phyloP scores from a whole-genome alignment of 2,113 vertebrate species.

The Elephas maximus region DNA sequence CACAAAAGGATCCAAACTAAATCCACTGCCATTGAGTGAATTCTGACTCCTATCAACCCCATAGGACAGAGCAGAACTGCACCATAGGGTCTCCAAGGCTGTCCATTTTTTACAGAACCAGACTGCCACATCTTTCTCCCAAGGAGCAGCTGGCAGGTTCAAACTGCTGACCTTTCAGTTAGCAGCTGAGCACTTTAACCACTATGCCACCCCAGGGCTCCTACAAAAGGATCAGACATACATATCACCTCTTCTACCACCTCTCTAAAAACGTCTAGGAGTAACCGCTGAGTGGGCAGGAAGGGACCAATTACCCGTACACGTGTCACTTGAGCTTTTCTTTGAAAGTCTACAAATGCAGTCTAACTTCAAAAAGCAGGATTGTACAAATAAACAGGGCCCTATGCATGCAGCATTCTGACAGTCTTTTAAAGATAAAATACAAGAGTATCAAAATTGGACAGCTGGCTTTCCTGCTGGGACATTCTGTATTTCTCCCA shows the following conservation, averaged over 20 bases:
- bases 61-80: no score
- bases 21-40: no score
- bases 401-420: accelerated
- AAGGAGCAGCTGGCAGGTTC: no score
- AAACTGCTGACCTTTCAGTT: no score
- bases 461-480: background rate
- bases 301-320: background rate
- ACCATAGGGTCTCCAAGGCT: no score
- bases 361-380: background rate
- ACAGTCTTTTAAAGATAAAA: constrained; percentile 71
- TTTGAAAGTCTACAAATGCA: background rate
- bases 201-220: no score
- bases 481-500: background rate
- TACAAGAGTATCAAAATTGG: background rate
- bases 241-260: background rate
- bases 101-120: no score
- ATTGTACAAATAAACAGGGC: background rate
- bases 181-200: no score
- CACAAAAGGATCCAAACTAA: background rate
- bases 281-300: background rate
- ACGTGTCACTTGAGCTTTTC: background rate
- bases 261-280: background rate
- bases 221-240: background rate
- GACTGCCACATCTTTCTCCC: no score
- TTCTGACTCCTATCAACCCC: no score